These are phyloP conservation scores for Caenorhabditis tropicalis DNA, from an alignment of 1,140 invertebrate species.

Conservation along the genomic window DNA sequence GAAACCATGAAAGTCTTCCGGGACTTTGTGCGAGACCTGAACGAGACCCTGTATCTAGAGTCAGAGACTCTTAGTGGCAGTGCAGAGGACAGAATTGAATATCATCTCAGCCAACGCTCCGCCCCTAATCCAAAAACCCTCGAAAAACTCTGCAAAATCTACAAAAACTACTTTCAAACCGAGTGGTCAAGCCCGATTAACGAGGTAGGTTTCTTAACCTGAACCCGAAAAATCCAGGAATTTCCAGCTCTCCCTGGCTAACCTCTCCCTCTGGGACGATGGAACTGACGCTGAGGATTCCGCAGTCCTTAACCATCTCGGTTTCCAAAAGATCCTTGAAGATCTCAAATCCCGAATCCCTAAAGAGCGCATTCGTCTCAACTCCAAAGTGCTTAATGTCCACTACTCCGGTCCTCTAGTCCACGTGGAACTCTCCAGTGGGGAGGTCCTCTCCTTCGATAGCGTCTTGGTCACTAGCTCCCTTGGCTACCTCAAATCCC, in stretches of 20 bases:
- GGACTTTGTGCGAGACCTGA: not conserved
- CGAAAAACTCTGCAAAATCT: not conserved
- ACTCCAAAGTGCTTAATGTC: not conserved
- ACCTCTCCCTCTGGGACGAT: constrained; percentile 43
- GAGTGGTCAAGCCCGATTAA: constrained; percentile 46
- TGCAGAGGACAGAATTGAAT: not conserved
- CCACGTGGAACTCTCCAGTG: not conserved
- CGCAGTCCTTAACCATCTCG: not conserved
- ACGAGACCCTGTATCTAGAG: not conserved
- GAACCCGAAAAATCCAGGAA: not conserved
- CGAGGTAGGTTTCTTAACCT: constrained; percentile 23
- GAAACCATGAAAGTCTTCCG: not conserved
- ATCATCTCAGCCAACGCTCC: not conserved
- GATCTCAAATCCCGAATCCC: constrained; percentile 22
- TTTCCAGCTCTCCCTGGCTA: constrained; percentile 42
- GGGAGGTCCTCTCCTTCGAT: constrained; percentile 3
- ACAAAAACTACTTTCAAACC: constrained; percentile 20
- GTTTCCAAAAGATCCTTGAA: not conserved
- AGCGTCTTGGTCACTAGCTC: constrained; percentile 17
- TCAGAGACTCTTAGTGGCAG: not conserved
- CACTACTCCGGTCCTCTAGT: not conserved
- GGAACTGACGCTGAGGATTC: not conserved
- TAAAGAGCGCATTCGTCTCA: not conserved
- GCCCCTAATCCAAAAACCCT: not conserved
- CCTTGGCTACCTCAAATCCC: constrained; percentile 32